These are phyloP conservation scores for Thalassophryne amazonica DNA, from an alignment of 2,797 vertebrate genomes.

Conservation along the genomic window DNA sequence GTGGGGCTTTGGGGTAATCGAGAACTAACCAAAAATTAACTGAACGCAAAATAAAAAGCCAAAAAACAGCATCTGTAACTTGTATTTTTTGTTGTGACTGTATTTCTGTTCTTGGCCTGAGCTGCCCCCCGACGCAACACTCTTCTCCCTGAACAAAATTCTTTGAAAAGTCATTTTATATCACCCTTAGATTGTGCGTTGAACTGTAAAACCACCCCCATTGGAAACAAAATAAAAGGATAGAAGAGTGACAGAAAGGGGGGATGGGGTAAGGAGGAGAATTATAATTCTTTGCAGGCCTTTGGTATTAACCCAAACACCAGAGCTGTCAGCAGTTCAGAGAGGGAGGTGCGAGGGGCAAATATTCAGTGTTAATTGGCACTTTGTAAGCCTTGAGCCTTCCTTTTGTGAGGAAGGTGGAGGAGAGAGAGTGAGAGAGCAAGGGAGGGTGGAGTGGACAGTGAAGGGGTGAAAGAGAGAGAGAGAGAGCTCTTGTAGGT, in stretches of 20 bases:
- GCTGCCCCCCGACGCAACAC: constrained; percentile 56
- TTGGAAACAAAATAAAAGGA: constrained; percentile 85
- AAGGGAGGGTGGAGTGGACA: constrained; percentile 29
- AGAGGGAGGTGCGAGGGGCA: constrained; percentile 81
- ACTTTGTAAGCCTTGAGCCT: constrained; percentile 83
- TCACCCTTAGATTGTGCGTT: constrained; percentile 86
- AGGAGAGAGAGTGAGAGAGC: constrained; percentile 59
- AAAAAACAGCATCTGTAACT: no score
- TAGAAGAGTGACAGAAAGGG: constrained; percentile 57
- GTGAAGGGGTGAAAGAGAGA: constrained; percentile 32
- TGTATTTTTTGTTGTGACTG: no score
- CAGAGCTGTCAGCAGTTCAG: constrained; percentile 82
- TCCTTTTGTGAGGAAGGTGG: constrained; percentile 78
- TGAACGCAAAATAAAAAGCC: no score
- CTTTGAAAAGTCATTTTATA: constrained; percentile 86
- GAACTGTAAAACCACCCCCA: constrained; percentile 86
- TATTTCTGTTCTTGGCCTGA: constrained; percentile 31
- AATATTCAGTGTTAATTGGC: constrained; percentile 87
- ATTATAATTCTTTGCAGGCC: constrained; percentile 85
- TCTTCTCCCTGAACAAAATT: constrained; percentile 77
- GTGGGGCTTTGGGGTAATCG: no score
- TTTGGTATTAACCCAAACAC: constrained; percentile 88
- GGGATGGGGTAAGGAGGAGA: constrained; percentile 73
- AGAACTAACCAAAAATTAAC: no score
- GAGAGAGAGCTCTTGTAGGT: constrained; percentile 66